phyloP scores from a whole-genome alignment of 2,888 invertebrate genomes.

The Cecidostiba fungosa region DNA sequence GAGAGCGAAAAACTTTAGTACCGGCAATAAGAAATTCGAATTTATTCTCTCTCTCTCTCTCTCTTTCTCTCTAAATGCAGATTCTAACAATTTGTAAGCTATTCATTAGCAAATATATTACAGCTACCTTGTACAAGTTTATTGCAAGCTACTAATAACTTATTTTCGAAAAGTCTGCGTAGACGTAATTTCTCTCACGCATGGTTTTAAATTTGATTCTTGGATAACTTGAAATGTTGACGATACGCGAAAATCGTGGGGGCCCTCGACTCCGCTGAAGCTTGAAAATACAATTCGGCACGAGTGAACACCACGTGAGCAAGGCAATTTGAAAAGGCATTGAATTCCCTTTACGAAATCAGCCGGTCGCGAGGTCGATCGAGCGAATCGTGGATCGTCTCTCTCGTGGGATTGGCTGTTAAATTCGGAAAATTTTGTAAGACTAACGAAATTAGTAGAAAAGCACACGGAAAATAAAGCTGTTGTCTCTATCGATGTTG shows the following conservation, averaged over 20 bases:
- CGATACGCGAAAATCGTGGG: conserved; percentile 46
- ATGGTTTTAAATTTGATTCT: background rate
- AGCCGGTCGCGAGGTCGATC: background rate
- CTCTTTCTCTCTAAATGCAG: background rate
- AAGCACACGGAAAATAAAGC: background rate
- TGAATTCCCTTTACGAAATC: conserved; percentile 75
- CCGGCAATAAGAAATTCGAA: background rate
- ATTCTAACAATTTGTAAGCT: background rate
- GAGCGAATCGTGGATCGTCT: conserved; percentile 19
- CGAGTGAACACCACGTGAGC: conserved; percentile 75
- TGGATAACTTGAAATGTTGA: background rate
- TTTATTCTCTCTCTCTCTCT: background rate
- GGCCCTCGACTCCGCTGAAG: conserved; percentile 47
- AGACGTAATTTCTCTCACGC: background rate
- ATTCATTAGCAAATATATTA: background rate
- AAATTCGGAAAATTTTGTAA: background rate
- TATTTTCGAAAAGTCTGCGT: background rate
- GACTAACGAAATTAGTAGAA: background rate
- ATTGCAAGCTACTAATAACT: background rate
- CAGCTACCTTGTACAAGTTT: background rate
- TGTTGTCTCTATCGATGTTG: background rate
- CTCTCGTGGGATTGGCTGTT: background rate
- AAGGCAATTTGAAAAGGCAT: conserved; percentile 78
- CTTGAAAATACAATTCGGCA: conserved; percentile 71
- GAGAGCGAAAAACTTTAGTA: background rate